These are phyloP conservation scores for Rattus rattus DNA, from an alignment of 2,113 vertebrate species.

Conservation along the genomic window DNA sequence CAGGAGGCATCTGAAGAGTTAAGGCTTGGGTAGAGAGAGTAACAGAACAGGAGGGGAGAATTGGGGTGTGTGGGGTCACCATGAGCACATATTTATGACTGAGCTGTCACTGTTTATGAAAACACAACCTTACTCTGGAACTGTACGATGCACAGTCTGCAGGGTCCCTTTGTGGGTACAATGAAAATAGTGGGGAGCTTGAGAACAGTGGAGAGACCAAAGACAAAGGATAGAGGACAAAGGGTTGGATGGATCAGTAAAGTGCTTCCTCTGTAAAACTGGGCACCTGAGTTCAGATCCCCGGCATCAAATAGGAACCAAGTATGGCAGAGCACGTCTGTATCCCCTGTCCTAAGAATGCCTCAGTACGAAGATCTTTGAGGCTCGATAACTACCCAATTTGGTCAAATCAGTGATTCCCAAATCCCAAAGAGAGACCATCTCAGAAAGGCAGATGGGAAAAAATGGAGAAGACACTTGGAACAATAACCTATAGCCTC, in stretches of 20 bases:
- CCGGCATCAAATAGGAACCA: background rate
- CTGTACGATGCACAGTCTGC: fast-evolving
- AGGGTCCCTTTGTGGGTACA: background rate
- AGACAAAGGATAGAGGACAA: background rate
- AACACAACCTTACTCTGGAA: background rate
- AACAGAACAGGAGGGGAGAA: background rate
- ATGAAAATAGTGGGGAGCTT: background rate
- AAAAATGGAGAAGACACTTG: background rate
- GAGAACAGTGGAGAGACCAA: background rate
- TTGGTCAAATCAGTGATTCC: background rate
- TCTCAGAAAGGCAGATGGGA: background rate
- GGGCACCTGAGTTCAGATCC: background rate
- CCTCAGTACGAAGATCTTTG: background rate
- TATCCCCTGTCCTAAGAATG: background rate
- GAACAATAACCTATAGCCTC: background rate
- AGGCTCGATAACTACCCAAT: background rate
- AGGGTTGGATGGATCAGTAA: background rate
- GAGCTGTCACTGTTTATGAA: background rate
- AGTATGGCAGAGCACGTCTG: too few relatives aligned
- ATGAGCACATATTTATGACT: fast-evolving
- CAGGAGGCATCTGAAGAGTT: background rate
- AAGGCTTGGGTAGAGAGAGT: background rate
- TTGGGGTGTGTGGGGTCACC: fast-evolving
- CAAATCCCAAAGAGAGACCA: background rate
- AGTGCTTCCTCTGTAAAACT: background rate